Percentiles rank a stretch among this genome's conserved stretches.
Conservation (phyloP, 2,797 vertebrate genomes). For the Lerista edwardsae region DNA sequence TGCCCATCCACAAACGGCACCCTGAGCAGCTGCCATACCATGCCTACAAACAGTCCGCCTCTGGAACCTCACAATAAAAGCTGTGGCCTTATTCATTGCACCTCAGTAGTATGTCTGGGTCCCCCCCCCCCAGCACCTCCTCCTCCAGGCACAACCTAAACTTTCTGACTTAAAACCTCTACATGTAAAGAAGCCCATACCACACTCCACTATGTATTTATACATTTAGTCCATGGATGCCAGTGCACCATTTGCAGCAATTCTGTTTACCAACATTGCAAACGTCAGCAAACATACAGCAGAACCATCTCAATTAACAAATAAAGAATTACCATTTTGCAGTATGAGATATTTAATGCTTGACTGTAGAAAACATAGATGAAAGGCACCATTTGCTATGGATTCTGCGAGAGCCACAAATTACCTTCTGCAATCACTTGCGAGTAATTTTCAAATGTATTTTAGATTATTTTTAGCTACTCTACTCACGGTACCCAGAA, state of each 20-base stretch:
- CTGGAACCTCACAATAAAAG: background rate
- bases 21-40: too few species aligned
- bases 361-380: slow-evolving; percentile 44
- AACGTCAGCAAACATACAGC: slow-evolving; percentile 53
- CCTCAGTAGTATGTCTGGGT: background rate
- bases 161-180: slow-evolving; percentile 2
- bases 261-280: slow-evolving; percentile 52
- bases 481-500: slow-evolving; percentile 54
- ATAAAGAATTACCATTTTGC: slow-evolving; percentile 60
- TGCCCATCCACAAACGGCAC: too few species aligned
- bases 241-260: slow-evolving; percentile 45
- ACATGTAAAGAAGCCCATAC: background rate
- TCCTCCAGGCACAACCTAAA: background rate
- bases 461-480: slow-evolving; percentile 67
- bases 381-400: slow-evolving; percentile 61
- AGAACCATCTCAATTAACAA: slow-evolving; percentile 64
- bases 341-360: slow-evolving; percentile 63
- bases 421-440: slow-evolving; percentile 58
- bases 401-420: slow-evolving; percentile 58
- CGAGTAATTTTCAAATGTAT: slow-evolving; percentile 62
- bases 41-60: too few species aligned
- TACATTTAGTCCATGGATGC: slow-evolving; percentile 42
- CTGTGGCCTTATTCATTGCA: background rate
- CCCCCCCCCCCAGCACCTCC: background rate
- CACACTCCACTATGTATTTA: background rate